Base-by-base conservation (phyloP, 2,888 invertebrate genomes). In the Craniophora ligustri region DNA sequence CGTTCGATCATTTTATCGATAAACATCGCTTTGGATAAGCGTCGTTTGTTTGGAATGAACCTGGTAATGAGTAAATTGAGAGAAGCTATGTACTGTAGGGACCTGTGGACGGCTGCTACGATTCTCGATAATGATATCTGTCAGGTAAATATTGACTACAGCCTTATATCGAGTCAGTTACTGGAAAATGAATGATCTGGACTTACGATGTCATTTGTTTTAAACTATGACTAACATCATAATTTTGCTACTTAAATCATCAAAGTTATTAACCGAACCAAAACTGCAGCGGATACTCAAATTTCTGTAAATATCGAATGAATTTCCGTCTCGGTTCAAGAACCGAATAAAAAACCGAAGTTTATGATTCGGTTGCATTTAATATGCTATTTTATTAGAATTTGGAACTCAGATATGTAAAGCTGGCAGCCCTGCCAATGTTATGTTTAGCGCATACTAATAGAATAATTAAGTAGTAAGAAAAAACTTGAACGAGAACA, bases 391-490 rank as follows among this genome's bases (percentile, higher is more conserved):
- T 38, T 28, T 46, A 30, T 36, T 13, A 6, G 41, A 45, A 45
- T 55, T 53, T 47, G 6, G 31, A 40, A 11, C 48, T 45, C 13
- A 34, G 18, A 64, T 16, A 39, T 47, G 31, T 26, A 34, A 50
- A 32, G 18, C 41, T 54, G 58, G 15, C 58, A 71, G n/a, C 74
- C 74, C 67, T 71, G 46, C 16, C 46, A 26, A 44, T 67, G 47
- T 53, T 47, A 23, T 73, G 63, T 67, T 64, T 59, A 65, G 62
- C 69, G 78, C 76, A 81, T 81, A 81, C 76, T 68, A 79, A 78
- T 81, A 78, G 72, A 78, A 72, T 72, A 78, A 81, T 81, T 74
- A 78, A 63, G 68, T 57, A 55, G 58, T 57, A 65, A 53, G 57
- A 67, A 76, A 73, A 77, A 72, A 66, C 44, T 59, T 67, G 67